Conservation (phyloP, 2,113 vertebrate species). For the Cyanoliseus patagonus region DNA sequence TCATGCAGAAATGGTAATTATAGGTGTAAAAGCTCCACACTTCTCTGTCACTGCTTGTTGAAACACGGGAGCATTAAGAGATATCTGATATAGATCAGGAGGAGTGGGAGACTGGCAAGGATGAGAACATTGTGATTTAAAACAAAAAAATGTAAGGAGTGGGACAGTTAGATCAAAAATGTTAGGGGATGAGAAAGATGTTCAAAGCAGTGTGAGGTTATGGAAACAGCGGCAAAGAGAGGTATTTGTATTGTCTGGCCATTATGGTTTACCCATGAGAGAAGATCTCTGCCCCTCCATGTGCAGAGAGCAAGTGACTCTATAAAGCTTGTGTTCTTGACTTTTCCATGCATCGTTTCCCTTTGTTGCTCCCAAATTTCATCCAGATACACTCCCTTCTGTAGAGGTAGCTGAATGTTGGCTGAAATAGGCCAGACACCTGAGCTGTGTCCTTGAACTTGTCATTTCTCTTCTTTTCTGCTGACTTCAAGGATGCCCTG, state of each 20-base stretch:
- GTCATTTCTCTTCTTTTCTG: neutral
- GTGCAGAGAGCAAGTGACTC: neutral
- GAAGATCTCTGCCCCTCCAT: neutral
- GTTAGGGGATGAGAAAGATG: neutral
- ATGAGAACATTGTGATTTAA: neutral
- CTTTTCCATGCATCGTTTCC: neutral
- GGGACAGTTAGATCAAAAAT: neutral
- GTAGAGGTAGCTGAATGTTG: neutral
- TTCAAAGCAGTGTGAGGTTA: neutral
- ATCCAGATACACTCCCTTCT: neutral
- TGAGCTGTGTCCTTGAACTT: neutral
- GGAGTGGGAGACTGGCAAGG: neutral
- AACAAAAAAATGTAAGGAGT: neutral
- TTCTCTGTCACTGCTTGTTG: neutral
- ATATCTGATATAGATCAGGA: neutral
- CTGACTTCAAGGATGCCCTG: neutral
- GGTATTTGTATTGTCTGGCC: neutral
- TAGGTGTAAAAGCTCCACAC: neutral
- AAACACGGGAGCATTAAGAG: neutral
- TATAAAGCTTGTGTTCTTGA: neutral
- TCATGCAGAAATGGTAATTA: neutral
- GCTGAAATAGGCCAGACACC: neutral
- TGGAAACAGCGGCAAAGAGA: neutral
- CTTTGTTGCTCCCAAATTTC: neutral
- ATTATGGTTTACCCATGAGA: neutral